phyloP scores from a whole-genome alignment of 2,888 invertebrate species.

The Xestia xanthographa region DNA sequence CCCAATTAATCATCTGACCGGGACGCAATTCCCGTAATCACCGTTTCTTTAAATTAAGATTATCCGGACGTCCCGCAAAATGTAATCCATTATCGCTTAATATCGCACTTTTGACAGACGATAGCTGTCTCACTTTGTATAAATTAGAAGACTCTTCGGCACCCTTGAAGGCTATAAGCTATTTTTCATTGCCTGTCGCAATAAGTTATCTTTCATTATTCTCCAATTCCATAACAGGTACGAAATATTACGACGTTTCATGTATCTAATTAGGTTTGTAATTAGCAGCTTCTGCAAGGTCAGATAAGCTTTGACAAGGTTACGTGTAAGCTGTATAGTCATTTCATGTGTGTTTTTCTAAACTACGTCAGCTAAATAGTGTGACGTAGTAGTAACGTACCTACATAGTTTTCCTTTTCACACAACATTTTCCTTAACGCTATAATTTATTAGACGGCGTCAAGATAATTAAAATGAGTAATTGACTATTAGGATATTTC shows the following conservation, averaged over 20 bases:
- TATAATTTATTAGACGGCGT: conserved; percentile 4
- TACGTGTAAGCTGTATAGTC: conserved; percentile 23
- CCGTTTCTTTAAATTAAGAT: conserved; percentile 79
- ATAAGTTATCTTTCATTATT: conserved; percentile 33
- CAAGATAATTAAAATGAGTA: conserved; percentile 34
- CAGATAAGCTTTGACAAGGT: conserved; percentile 44
- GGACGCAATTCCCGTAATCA: conserved; percentile 74
- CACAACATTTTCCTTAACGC: conserved; percentile 32
- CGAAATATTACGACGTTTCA: conserved; percentile 44
- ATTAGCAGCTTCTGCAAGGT: conserved; percentile 56
- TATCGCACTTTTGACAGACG: conserved; percentile 50
- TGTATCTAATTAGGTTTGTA: conserved; percentile 50
- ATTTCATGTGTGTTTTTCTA: conserved; percentile 35
- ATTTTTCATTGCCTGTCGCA: conserved; percentile 44
- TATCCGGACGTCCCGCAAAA: conserved; percentile 67
- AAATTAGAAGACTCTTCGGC: conserved; percentile 50
- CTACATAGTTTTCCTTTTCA: conserved; percentile 33
- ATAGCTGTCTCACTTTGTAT: conserved; percentile 47
- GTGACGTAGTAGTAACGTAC: conserved; percentile 17
- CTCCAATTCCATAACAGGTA: conserved; percentile 38
- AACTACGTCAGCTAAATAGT: conserved; percentile 31
- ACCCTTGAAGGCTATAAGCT: conserved; percentile 40
- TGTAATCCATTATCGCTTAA: conserved; percentile 61
- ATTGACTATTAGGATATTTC: conserved; percentile 14
- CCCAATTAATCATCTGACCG: conserved; percentile 82